Conservation (phyloP, 2,888 invertebrate genomes). For the Lasius platythorax region DNA sequence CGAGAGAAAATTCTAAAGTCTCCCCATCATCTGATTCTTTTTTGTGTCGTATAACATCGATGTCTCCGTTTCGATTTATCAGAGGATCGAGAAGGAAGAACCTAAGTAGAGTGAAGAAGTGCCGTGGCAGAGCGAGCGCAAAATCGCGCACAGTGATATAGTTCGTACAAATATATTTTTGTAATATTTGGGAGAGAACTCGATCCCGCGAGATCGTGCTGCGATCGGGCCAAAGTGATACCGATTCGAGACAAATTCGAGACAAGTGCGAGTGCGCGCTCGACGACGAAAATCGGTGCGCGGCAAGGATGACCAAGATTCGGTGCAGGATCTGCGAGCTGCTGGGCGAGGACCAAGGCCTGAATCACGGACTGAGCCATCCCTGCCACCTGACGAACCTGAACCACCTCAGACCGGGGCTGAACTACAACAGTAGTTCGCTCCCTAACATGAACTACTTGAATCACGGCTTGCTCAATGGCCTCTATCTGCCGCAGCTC, state of each 20-base stretch:
- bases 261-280: constrained; percentile 9
- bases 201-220: not conserved
- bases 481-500: constrained; percentile 88
- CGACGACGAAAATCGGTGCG: constrained; percentile 2
- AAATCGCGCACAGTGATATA: constrained; percentile 42
- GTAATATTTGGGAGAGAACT: constrained; percentile 24
- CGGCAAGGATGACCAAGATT: constrained; percentile 79
- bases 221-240: constrained; percentile 13
- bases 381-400: constrained; percentile 80
- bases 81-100: constrained; percentile 37
- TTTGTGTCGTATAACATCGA: constrained; percentile 12
- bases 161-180: constrained; percentile 53
- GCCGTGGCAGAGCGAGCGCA: constrained; percentile 31
- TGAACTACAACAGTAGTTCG: constrained; percentile 71
- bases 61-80: constrained; percentile 44
- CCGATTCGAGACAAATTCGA: constrained; percentile 3
- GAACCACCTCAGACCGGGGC: constrained; percentile 73
- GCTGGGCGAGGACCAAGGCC: constrained; percentile 76
- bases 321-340: constrained; percentile 82
- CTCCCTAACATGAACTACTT: constrained; percentile 78
- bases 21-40: constrained; percentile 24
- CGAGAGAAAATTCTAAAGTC: constrained; percentile 21
- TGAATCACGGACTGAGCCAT: constrained; percentile 79
- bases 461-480: constrained; percentile 82
- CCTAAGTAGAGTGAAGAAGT: constrained; percentile 42